Evolutionary conservation across 2,888 invertebrate genomes (phyloP).

Genomic region (Caenorhabditis plicata): DNA sequence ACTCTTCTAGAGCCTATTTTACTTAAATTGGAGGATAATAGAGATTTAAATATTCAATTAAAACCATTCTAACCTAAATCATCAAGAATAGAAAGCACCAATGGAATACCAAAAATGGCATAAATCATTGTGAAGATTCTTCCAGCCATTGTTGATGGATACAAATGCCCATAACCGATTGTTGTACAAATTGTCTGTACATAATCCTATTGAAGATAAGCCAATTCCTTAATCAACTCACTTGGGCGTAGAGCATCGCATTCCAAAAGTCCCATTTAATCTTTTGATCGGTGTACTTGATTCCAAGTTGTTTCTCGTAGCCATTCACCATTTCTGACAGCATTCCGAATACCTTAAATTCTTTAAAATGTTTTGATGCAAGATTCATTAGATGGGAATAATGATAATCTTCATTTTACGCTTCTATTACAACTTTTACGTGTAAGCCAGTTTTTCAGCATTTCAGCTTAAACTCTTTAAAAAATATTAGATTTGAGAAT

Average conservation of each 20-base stretch:
- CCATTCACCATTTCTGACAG: conserved; percentile 25
- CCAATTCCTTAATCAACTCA: conserved; percentile 7
- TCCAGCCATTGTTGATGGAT: conserved; percentile 82
- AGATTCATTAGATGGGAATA: too few relatives aligned
- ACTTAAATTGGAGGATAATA: neutral
- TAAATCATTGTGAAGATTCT: conserved; percentile 86
- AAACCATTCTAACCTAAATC: too few relatives aligned
- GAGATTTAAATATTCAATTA: neutral
- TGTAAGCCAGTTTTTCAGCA: too few relatives aligned
- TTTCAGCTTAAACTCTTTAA: too few relatives aligned
- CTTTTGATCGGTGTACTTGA: conserved; percentile 59
- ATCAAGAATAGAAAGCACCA: conserved; percentile 88
- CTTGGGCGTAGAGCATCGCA: conserved; percentile 63
- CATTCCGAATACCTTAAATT: conserved; percentile 33
- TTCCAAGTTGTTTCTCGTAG: conserved; percentile 55
- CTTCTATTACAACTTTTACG: too few relatives aligned
- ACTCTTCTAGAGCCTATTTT: neutral
- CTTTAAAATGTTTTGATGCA: neutral
- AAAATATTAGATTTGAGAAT: too few relatives aligned
- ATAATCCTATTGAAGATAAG: conserved; percentile 5
- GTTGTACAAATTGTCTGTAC: conserved; percentile 62
- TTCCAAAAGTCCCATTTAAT: conserved; percentile 64
- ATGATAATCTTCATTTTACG: too few relatives aligned
- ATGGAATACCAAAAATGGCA: conserved; percentile 89
- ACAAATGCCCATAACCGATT: conserved; percentile 78